These are phyloP conservation scores for Leuciscus idus DNA, from an alignment of 2,113 vertebrate species.

Conservation along the genomic window DNA sequence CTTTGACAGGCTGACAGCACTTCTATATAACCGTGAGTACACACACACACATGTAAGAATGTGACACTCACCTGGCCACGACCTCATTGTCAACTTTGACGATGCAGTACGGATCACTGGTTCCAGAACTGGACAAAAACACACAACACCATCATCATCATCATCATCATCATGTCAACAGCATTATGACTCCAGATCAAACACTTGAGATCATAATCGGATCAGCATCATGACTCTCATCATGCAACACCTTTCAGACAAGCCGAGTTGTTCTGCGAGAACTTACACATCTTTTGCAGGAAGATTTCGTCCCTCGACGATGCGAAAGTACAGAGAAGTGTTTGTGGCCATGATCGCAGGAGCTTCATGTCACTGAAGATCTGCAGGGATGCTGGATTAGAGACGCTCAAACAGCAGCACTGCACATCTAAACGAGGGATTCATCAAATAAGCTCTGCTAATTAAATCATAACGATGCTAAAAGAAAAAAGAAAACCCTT, in stretches of 20 bases:
- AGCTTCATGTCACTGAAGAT: background rate
- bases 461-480: background rate
- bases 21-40: too few relatives aligned
- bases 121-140: slow-evolving; percentile 79
- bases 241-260: too few relatives aligned
- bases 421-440: background rate
- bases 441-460: background rate
- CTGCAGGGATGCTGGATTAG: background rate
- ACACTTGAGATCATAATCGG: background rate
- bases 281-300: slow-evolving; percentile 92
- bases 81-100: slow-evolving; percentile 91
- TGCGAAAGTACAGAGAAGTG: slow-evolving; percentile 85
- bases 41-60: slow-evolving; percentile 1
- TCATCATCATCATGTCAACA: background rate
- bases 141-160: background rate
- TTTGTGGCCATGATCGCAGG: slow-evolving; percentile 14
- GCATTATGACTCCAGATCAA: background rate
- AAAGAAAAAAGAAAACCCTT: background rate
- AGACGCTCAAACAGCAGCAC: background rate
- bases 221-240: background rate
- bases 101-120: slow-evolving; percentile 90
- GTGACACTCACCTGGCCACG: slow-evolving; percentile 84
- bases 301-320: slow-evolving; percentile 88
- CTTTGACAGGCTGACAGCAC: too few relatives aligned
- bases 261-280: background rate